Conservation (phyloP, 2,888 invertebrate species). For the Polydrusus tereticollis region DNA sequence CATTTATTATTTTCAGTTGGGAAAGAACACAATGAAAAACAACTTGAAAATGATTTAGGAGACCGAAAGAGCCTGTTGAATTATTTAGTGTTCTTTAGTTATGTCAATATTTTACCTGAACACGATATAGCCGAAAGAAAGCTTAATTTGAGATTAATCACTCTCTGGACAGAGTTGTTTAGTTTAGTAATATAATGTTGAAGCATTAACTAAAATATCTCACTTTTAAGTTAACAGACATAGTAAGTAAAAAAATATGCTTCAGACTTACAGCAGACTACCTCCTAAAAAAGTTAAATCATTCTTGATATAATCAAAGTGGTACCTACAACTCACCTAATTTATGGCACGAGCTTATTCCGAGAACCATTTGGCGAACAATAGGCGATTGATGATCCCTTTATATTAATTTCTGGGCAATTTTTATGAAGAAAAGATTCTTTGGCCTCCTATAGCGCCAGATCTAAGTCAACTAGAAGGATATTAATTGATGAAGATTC, state of each 20-base stretch:
- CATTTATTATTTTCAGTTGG: conserved; percentile 43
- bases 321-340: not conserved
- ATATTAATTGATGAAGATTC: conserved; percentile 46
- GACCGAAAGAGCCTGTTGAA: conserved; percentile 39
- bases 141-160: conserved; percentile 30
- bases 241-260: no score
- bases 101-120: conserved; percentile 46
- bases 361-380: conserved; percentile 36
- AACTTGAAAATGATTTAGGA: conserved; percentile 45
- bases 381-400: conserved; percentile 31
- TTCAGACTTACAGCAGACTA: no score
- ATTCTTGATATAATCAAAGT: not conserved
- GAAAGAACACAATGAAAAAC: conserved; percentile 41
- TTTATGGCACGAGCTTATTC: conserved; percentile 27
- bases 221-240: no score
- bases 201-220: no score
- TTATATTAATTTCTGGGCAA: conserved; percentile 32
- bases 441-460: conserved; percentile 32
- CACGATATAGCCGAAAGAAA: conserved; percentile 28
- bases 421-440: conserved; percentile 30
- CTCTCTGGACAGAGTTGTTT: conserved; percentile 11
- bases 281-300: no score
- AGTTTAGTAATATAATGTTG: no score
- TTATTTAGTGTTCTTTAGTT: conserved; percentile 43
- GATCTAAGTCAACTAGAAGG: conserved; percentile 42